Evolutionary conservation across 2,113 vertebrate genomes (phyloP), one percentile per base, ranked within the genome.

Genomic region (Brevimyrus niger): DNA sequence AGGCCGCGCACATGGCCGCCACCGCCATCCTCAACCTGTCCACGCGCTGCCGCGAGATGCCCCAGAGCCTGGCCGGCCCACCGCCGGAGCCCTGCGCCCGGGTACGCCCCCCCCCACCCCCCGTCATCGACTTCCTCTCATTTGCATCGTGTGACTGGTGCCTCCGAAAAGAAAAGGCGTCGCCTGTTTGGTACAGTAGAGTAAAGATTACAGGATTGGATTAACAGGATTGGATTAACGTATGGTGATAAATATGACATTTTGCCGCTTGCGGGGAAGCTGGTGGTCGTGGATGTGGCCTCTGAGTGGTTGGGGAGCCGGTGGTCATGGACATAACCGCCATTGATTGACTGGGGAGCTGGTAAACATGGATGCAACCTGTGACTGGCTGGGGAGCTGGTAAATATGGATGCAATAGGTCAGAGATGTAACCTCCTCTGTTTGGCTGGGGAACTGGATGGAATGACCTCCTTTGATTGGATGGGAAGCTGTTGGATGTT

Each of bases 21-120:
- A 98, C 98, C 0, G 98, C 98, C 95, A 99, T 99, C 94, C 97
- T 99, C 94, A 99, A 99, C 95, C 96, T 99, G 93, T 99, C 98
- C 91, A 99, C 98, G 1, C 96, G 98, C 94, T 99, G 98, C 96
- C 96, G 98, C 38, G 98, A 99, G 95, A 97, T 99, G 96, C 98
- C 98, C 5, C 97, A 97, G 94, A 97, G 97, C 94, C 96, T 99
- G 94, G 97, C 95, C 86, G 97, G 96, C 93, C 98, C 98, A 93
- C 97, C 97, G 84, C 97, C 97, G 92, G 97, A 98, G 95, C 96
- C 97, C 93, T 97, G 98, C 92, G 90, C 97, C 1, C 96, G 98
- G 98, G 98, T 99, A 96, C 91, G 93, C 51, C 76, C n/a, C 53
- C 15, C 19, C 73, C 23, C 42, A 13, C n/a, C n/a, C n/a, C n/a